Percentiles rank a stretch among this genome's conserved stretches.
phyloP scores from a whole-genome alignment of 2,113 vertebrate genomes.

The Nerophis ophidion region DNA sequence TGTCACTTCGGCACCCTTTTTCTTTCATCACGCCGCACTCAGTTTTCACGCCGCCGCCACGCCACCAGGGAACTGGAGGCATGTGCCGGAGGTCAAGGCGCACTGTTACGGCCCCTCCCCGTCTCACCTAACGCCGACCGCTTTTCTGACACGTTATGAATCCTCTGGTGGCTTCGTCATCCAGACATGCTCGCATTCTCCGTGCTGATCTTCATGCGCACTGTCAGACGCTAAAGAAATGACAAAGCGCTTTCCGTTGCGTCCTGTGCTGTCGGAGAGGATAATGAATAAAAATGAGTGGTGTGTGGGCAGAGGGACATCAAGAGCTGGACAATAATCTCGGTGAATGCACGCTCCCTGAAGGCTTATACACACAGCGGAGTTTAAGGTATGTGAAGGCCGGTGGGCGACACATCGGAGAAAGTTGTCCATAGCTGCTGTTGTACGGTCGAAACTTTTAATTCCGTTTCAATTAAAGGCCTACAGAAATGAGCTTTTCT shows the following conservation, averaged over 20 bases:
- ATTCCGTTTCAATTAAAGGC: too few relatives aligned
- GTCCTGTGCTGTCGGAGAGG: conserved; percentile 61
- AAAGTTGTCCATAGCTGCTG: too few relatives aligned
- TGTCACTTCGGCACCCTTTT: conserved; percentile 76
- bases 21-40: conserved; percentile 60
- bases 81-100: conserved; percentile 68
- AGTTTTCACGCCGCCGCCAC: conserved; percentile 52
- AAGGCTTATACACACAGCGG: conserved; percentile 56
- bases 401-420: conserved; percentile 31
- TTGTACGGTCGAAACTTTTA: too few relatives aligned
- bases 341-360: conserved; percentile 45
- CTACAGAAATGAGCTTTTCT: too few relatives aligned
- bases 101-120: conserved; percentile 41
- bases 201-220: conserved; percentile 63
- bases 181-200: conserved; percentile 49
- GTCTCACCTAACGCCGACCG: conserved; percentile 34
- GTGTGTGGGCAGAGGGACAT: conserved; percentile 47
- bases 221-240: conserved; percentile 72
- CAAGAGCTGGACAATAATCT: conserved; percentile 60
- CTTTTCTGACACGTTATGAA: conserved; percentile 76
- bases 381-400: conserved; percentile 55
- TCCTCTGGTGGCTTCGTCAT: conserved; percentile 69
- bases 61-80: conserved; percentile 63
- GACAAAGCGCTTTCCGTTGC: conserved; percentile 66
- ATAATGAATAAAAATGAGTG: conserved; percentile 67